Evolutionary conservation across 1,140 invertebrate genomes (phyloP).

Genomic region (Drosophila auraria): DNA sequence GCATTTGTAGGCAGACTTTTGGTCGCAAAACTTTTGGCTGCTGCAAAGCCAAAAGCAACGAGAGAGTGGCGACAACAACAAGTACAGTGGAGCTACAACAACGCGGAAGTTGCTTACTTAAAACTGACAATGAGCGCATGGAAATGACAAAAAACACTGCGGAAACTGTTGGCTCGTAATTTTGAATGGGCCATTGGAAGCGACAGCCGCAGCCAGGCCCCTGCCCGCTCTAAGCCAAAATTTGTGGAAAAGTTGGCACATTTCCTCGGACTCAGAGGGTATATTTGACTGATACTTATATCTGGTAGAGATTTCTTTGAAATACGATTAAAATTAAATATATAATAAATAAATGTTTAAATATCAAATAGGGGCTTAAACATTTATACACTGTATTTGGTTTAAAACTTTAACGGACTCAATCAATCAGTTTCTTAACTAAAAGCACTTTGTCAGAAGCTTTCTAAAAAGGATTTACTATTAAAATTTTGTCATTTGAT

Average conservation of each 20-base stretch:
- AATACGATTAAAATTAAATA: too few species aligned
- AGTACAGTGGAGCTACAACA: constrained; percentile 28
- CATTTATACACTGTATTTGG: too few species aligned
- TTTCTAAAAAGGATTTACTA: too few species aligned
- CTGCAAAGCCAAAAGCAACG: constrained; percentile 28
- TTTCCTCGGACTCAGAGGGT: neutral
- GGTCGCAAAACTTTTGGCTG: constrained; percentile 71
- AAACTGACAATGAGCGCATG: constrained; percentile 83
- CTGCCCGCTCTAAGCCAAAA: constrained; percentile 12
- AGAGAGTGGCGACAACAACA: constrained; percentile 10
- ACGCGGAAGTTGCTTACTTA: constrained; percentile 75
- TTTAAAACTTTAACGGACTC: too few species aligned
- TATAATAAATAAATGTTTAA: too few species aligned
- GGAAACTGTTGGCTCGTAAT: constrained; percentile 83
- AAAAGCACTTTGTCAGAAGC: too few species aligned
- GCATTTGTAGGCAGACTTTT: constrained; percentile 78
- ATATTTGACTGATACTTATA: neutral
- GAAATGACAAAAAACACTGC: constrained; percentile 82
- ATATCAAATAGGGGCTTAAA: too few species aligned
- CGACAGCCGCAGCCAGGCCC: constrained; percentile 45
- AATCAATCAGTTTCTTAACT: too few species aligned
- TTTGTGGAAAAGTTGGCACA: constrained; percentile 52
- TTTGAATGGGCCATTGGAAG: constrained; percentile 79
- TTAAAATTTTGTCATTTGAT: too few species aligned
- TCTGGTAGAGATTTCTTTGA: too few species aligned